phyloP scores from a whole-genome alignment of 2,113 vertebrate species.

The Taxidea taxus region DNA sequence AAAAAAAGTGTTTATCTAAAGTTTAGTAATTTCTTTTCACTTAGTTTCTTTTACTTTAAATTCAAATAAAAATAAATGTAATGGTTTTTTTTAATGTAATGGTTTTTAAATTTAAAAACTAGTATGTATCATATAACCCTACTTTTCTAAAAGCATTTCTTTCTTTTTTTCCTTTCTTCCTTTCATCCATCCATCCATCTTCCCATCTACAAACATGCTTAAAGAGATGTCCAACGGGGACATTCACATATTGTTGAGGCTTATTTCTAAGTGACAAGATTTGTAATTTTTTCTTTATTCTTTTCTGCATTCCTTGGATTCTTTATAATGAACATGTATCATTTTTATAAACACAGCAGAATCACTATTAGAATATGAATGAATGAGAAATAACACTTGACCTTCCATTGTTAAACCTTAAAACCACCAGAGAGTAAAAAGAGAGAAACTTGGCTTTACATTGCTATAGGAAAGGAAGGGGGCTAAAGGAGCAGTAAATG shows the following conservation, averaged over 20 bases:
- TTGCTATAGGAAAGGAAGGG: not conserved
- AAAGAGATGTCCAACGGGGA: not conserved
- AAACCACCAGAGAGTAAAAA: not conserved
- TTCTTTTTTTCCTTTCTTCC: not conserved
- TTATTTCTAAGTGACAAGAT: not conserved
- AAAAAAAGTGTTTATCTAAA: not conserved
- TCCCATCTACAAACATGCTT: not conserved
- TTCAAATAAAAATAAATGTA: constrained; percentile 17
- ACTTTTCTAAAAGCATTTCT: not conserved
- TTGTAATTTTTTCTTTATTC: not conserved
- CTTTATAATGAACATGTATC: not conserved
- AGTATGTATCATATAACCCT: not conserved
- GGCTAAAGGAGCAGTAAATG: not conserved
- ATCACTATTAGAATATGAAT: not conserved
- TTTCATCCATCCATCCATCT: not conserved
- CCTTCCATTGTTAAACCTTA: not conserved
- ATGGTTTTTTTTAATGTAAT: not conserved
- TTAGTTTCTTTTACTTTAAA: not conserved
- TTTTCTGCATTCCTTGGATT: not conserved
- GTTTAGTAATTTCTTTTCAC: constrained; percentile 26
- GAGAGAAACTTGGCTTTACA: not conserved
- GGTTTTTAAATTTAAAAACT: not conserved
- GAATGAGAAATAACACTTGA: not conserved
- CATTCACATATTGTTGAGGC: not conserved
- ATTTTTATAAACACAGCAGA: not conserved